Conservation (phyloP, 2,113 vertebrate species). For the Laticauda laticaudata region DNA sequence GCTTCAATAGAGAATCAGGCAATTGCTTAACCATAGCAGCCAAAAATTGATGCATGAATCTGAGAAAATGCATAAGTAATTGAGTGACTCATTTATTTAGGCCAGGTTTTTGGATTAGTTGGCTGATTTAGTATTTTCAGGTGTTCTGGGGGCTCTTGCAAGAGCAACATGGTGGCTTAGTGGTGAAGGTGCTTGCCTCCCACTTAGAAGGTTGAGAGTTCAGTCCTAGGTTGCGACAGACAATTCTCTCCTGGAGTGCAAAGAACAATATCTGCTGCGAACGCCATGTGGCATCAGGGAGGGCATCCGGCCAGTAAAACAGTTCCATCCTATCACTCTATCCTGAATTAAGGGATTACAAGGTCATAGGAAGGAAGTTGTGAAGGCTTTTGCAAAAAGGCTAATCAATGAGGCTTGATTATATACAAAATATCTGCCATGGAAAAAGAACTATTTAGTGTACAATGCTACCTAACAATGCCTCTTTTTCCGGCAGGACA, state of each 20-base stretch:
- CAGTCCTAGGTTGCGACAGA: not conserved
- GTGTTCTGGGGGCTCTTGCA: not conserved
- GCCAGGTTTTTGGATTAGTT: not conserved
- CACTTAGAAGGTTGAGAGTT: not conserved
- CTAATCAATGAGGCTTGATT: not conserved
- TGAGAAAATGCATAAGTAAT: not conserved
- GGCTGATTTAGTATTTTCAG: not conserved
- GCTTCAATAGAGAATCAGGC: too few species aligned
- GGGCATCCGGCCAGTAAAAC: too few species aligned
- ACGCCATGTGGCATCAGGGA: too few species aligned
- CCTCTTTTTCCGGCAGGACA: not conserved
- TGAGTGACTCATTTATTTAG: not conserved
- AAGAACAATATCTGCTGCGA: too few species aligned
- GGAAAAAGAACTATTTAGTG: not conserved
- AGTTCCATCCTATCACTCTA: too few species aligned
- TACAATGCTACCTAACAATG: not conserved
- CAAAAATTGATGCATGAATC: not conserved
- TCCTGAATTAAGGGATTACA: too few species aligned
- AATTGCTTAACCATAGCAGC: not conserved
- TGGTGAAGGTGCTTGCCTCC: not conserved
- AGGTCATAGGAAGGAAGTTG: not conserved
- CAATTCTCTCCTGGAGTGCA: too few species aligned
- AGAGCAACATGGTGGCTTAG: not conserved
- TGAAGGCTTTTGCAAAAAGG: not conserved
- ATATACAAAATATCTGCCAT: not conserved